Evolutionary conservation across 1,140 invertebrate species (phyloP).

Genomic region (Zaprionus vittiger): DNA sequence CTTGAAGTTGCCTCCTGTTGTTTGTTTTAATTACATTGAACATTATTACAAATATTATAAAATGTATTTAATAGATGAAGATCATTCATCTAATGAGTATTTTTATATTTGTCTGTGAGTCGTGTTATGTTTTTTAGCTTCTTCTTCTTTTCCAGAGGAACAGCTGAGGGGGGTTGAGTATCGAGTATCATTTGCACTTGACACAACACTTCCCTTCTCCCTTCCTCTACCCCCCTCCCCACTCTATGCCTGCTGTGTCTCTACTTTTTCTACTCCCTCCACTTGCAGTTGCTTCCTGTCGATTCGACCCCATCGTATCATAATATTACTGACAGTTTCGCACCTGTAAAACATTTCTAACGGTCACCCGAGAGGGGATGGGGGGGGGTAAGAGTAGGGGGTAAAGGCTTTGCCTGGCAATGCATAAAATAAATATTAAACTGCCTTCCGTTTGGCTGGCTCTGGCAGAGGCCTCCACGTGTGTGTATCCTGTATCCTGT

Average conservation of each 20-base stretch:
- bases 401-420: conserved; percentile 14
- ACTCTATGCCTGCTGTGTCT: no score
- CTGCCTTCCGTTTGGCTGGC: conserved; percentile 61
- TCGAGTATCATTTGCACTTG: conserved; percentile 11
- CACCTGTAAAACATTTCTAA: conserved; percentile 49
- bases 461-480: conserved; percentile 26
- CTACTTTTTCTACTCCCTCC: background rate
- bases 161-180: background rate
- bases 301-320: conserved; percentile 17
- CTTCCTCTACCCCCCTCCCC: no score
- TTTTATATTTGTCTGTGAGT: no score
- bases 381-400: background rate
- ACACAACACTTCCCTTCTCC: background rate
- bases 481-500: conserved; percentile 50
- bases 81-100: no score
- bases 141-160: background rate
- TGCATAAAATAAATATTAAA: conserved; percentile 81
- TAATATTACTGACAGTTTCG: conserved; percentile 51
- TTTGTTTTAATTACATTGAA: no score
- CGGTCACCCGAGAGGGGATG: background rate
- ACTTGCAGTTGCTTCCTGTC: conserved; percentile 1
- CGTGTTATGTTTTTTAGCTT: background rate
- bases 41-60: no score
- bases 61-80: no score
- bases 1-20: no score